Evolutionary conservation across 2,797 vertebrate genomes (phyloP), one percentile per base, ranked within the genome.

Genomic region (Denticeps clupeoides): DNA sequence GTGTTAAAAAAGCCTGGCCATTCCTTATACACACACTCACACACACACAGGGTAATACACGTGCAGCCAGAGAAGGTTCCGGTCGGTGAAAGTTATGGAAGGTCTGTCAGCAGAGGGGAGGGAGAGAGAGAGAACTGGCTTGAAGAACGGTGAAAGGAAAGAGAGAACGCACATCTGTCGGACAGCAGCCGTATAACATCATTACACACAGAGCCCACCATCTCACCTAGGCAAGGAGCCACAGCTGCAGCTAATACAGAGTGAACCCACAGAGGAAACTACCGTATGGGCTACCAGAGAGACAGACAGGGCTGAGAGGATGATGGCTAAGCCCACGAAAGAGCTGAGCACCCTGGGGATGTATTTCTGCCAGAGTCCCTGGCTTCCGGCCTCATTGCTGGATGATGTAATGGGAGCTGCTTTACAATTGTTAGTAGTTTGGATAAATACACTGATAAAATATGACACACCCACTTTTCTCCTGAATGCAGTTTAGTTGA

Each of bases 61-160:
- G 35, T 7, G 16, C 7, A 18, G 18, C 38, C 10, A 38, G 55
- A 25, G 49, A 68, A 73, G 67, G 59, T 71, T 84, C 79, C 74
- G 78, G 78, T 69, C 65, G 64, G 56, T 22, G 77, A 70, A 74
- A 81, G 72, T 76, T 79, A 79, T 72, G 73, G 75, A 81, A 74
- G 67, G 73, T 74, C 74, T 49, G 57, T 61, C 27, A 27, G 23
- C 37, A 11, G 49, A 27, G 43, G 31, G 48, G 54, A 41, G 18
- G 26, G 44, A 41, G 19, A 27, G 23, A 15, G 38, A n/a, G 16
- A 49, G 10, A 49, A 7, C 24, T 5, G 3, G 5, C 24, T 27
- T 42, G 24, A 16, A 25, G 7, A n/a, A n/a, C 6, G 15, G 13
- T 25, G 59, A 51, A 35, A 18, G 19, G 37, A 44, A 53, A 40